Evolutionary conservation across 2,888 invertebrate genomes (phyloP), one percentile per base, ranked within the genome.

Genomic region (Diplolepis rosae): DNA sequence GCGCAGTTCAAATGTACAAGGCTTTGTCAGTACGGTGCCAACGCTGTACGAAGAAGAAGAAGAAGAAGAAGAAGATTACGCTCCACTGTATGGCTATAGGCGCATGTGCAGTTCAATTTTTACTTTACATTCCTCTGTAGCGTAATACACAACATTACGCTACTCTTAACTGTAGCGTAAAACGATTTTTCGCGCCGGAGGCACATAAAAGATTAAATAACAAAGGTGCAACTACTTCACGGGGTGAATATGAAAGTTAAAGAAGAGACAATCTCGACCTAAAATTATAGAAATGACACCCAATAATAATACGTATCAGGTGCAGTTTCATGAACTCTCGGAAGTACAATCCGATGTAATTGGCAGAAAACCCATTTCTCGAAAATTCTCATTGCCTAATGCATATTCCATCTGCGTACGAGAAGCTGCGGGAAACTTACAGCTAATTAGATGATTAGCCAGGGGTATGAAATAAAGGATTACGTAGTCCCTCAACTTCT

Each of bases 381-480:
- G 24, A 61, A 61, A 61, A 35, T 22, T 24, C 24, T 24, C 11
- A n/a, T 61, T 15, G 5, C 4, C 45, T 45, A 50, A 50, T 50
- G 9, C 11, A 24, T 50, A 24, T 50, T 24, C 50, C 50, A 50
- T 50, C 27, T 24, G 61, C 1, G 24, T 24, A 61, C 22, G 13
- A 27, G 22, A 35, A 56, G 13, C 11, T 35, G 22, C 18, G 61
- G 18, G 6, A 39, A 61, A 24, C 39, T 39, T 39, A n/a, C n/a
- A 61, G n/a, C 24, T 39, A 61, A 61, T 22, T 35, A n/a, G 35
- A 61, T 35, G 35, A 61, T 61, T 61, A 35, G 13, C 35, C 56
- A 61, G 35, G 24, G 24, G 13, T 22, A 2, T 3, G 5, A 61
- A 61, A 24, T 6, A 32, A 32, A 52, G 28, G 52, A 27, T 52